Base-by-base conservation (phyloP, 1,140 invertebrate genomes). In the Meloidogyne floridensis region DNA sequence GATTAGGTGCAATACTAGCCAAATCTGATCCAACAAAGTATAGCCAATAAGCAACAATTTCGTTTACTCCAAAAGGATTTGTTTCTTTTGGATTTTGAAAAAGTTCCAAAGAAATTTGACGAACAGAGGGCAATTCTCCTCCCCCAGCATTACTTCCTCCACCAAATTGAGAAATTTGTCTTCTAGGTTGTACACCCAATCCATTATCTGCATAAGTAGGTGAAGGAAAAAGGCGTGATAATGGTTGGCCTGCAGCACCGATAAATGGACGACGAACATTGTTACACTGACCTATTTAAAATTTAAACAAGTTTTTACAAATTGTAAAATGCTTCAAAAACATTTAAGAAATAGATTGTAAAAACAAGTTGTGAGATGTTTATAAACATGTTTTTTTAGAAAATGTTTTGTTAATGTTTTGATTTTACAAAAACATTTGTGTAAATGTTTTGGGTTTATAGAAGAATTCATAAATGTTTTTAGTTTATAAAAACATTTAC, bases 21-120 rank as follows among this genome's bases (percentile, higher is more conserved):
- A 86, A 65, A 74, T 86, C 85, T 6, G 77, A 81, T 32, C 82
- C 86, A 18, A 86, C 65, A 53, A 86, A 80, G 77, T 87, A 86
- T n/a, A 86, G 42, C 85, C 85, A 86, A 78, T 75, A 87, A 13
- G 84, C 47, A 51, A 71, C 70, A 43, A 86, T 87, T 70, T 86
- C 83, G 20, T 86, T 84, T 53, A 86, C 83, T 20, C 54, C 59
- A 9, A 71, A 53, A 13, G 75, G 71, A 42, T 83, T 82, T 59
- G 72, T 70, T 54, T 81, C 83, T 53, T 20, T 51, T 20, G 85
- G 85, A 32, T 80, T 74, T n/a, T 82, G 56, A 59, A 86, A 86
- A 2, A 86, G 59, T 59, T 86, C 86, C 51, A 86, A 77, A 1
- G 85, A 86, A 47, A 86, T 43, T 72, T 81, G 77, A 5, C 85